Conservation (phyloP, 2,888 invertebrate species). For the Nomada fucata region DNA sequence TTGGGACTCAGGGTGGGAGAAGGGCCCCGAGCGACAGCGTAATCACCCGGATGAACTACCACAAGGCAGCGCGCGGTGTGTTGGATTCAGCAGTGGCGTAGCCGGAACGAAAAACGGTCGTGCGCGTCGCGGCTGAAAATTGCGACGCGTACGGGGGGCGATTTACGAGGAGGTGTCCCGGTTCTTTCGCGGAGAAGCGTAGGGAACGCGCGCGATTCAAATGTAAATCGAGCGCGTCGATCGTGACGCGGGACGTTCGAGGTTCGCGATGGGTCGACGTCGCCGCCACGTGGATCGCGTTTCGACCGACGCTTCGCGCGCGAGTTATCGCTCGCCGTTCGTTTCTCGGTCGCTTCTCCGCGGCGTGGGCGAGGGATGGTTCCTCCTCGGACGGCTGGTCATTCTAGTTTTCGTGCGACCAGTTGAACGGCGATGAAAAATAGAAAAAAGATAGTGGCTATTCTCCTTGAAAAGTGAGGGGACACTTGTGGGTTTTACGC, state of each 20-base stretch:
- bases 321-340: conserved; percentile 43
- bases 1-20: conserved; percentile 51
- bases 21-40: conserved; percentile 82
- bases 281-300: conserved; percentile 70
- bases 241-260: conserved; percentile 41
- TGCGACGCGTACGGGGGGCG: conserved; percentile 42
- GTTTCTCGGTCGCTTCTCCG: not conserved
- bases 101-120: conserved; percentile 53
- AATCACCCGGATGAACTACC: conserved; percentile 83
- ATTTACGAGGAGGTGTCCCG: conserved; percentile 65
- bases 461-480: too few relatives aligned
- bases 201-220: conserved; percentile 67
- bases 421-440: not conserved
- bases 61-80: conserved; percentile 61
- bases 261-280: conserved; percentile 53
- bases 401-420: not conserved
- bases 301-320: conserved; percentile 54
- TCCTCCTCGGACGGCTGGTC: not conserved
- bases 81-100: conserved; percentile 72
- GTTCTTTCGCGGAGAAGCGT: conserved; percentile 55
- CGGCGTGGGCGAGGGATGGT: conserved; percentile 12
- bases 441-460: too few relatives aligned
- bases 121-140: conserved; percentile 65
- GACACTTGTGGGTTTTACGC: too few relatives aligned
- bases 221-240: conserved; percentile 69